A percentile compares a stretch with the other conserved stretches of the same genome.
These are phyloP conservation scores for Eueremaeus valkanovi DNA, from an alignment of 2,888 invertebrate genomes.

Conservation along the genomic window DNA sequence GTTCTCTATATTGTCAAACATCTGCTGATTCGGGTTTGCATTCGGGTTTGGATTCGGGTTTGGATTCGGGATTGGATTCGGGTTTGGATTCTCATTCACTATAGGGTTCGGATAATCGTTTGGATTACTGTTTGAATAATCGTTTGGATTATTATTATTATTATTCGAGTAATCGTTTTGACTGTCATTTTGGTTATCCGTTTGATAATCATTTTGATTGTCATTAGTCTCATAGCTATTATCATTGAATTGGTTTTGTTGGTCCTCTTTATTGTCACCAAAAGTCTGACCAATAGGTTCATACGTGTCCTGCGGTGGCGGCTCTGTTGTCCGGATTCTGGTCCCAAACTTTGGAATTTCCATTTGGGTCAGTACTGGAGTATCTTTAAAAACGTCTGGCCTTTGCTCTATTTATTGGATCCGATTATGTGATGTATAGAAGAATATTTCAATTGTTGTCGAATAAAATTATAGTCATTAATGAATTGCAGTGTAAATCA, in stretches of 20 bases:
- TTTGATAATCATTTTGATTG: neutral
- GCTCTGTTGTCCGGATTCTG: neutral
- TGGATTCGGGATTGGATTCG: too few relatives aligned
- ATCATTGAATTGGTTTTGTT: neutral
- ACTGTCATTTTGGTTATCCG: neutral
- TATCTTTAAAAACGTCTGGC: neutral
- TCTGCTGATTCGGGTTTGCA: neutral
- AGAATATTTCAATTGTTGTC: too few relatives aligned
- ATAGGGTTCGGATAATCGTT: too few relatives aligned
- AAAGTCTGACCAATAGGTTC: neutral
- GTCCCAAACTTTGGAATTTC: slow-evolving; percentile 6
- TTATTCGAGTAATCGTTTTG: too few relatives aligned
- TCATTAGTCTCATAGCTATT: neutral
- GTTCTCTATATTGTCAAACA: neutral
- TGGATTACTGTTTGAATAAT: too few relatives aligned
- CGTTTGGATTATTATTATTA: too few relatives aligned
- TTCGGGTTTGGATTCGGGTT: too few relatives aligned
- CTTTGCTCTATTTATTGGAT: neutral
- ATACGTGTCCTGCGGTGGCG: neutral
- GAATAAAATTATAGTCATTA: too few relatives aligned
- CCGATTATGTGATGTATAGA: too few relatives aligned
- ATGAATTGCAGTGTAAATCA: too few relatives aligned
- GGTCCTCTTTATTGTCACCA: neutral
- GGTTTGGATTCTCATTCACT: too few relatives aligned
- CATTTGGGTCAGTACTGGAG: neutral